Base-by-base conservation (phyloP, 2,888 invertebrate genomes). In the Mimas tiliae region DNA sequence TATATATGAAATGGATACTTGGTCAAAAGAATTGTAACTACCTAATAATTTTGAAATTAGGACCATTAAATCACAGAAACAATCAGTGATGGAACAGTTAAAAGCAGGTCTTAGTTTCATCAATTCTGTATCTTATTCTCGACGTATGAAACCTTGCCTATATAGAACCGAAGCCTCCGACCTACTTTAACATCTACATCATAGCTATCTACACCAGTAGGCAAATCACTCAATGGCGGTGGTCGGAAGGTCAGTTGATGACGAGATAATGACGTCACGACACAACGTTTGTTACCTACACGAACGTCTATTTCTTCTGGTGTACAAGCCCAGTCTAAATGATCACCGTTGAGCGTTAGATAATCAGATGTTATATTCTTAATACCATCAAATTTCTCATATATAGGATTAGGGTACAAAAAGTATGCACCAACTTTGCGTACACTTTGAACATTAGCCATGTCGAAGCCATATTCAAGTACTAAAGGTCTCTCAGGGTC, bases 281-380 rank as follows among this genome's bases (percentile, higher is more conserved):
- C 98, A 90, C 99, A 99, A 79, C 95, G 95, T 74, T 96, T 97
- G 75, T 96, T 97, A 2, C 98, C 98, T 79, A 98, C 98, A 80
- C 96, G 95, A 6, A 98, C 98, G 79, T 96, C 95, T 0, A 98
- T 97, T 86, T 98, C 98, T 12, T 95, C 95, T 83, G 98, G 97
- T 78, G 98, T 97, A 81, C 97, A 97, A 0, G 98, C 98, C 65
- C 98, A 95, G 87, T 98, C 98, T 73, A 99, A 94, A 91, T 99
- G 97, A 77, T 97, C 96, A 12, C 99, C 98, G 94, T 95, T 98
- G 73, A 99, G 98, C 47, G 98, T 98, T 72, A 99, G 94, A 91
- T 98, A 98, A 86, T 99, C 98, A 77, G 98, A 98, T 91, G 98
- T 98, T 91, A 98, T 98, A 87, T 98, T 98, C 88, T 97, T 98